Conservation (phyloP, 2,797 vertebrate genomes). For the Spheniscus humboldti region DNA sequence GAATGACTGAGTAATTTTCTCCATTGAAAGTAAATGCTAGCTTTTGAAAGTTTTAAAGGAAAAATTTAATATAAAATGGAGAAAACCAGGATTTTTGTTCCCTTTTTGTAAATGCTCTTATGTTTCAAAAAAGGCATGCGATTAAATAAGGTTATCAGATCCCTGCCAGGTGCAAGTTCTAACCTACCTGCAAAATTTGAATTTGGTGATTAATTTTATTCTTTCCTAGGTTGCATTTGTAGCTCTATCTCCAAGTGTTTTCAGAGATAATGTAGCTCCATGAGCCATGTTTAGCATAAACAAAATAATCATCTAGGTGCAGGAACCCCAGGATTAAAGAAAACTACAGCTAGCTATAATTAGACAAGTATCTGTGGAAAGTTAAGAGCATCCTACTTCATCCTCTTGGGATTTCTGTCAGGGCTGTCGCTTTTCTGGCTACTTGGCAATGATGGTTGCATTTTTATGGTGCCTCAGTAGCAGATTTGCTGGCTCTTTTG, state of each 20-base stretch:
- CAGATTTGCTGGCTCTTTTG: neutral
- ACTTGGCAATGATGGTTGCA: neutral
- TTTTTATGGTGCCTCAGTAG: neutral
- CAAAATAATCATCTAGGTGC: neutral
- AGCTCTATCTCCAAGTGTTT: neutral
- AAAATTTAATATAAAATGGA: neutral
- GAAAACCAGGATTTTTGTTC: neutral
- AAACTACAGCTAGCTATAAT: neutral
- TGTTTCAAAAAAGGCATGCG: neutral
- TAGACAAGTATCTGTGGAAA: neutral
- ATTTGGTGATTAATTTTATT: neutral
- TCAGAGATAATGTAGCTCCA: neutral
- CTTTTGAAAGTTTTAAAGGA: neutral
- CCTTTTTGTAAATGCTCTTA: neutral
- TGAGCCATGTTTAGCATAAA: neutral
- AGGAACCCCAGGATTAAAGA: neutral
- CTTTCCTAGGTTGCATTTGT: neutral
- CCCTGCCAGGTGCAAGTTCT: neutral
- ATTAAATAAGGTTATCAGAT: neutral
- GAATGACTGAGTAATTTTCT: neutral
- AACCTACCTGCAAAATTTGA: neutral
- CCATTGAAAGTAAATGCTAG: neutral
- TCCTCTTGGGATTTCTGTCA: neutral
- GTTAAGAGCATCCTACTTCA: neutral
- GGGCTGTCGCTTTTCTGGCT: neutral